phyloP scores from a whole-genome alignment of 2,113 vertebrate species.

The Scatophagus argus region DNA sequence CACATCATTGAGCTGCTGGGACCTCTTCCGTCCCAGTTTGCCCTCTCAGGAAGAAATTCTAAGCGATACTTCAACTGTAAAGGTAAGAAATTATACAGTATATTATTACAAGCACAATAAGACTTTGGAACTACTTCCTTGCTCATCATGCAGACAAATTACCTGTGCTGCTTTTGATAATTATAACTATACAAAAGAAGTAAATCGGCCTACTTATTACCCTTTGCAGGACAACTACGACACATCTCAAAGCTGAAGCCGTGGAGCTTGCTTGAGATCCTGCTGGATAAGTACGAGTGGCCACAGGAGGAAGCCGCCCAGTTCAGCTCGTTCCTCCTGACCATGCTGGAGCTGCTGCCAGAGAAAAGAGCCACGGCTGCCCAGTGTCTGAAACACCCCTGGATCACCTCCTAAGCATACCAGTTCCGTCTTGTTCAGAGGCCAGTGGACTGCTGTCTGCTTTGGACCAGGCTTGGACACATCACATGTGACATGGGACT shows the following conservation, averaged over 20 bases:
- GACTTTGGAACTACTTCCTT: not conserved
- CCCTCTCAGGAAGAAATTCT: slow-evolving; percentile 92
- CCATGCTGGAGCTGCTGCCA: slow-evolving; percentile 94
- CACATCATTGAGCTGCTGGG: slow-evolving; percentile 98
- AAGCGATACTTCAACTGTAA: slow-evolving; percentile 93
- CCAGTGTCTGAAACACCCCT: slow-evolving; percentile 94
- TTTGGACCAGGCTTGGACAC: slow-evolving; percentile 17
- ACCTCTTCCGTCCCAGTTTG: slow-evolving; percentile 91
- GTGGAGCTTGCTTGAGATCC: slow-evolving; percentile 94
- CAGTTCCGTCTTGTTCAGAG: not conserved
- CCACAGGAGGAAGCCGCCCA: slow-evolving; percentile 89
- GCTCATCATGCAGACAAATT: not conserved
- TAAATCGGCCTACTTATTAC: not conserved
- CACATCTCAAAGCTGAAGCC: slow-evolving; percentile 95
- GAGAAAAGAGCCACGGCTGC: slow-evolving; percentile 92
- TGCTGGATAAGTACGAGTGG: slow-evolving; percentile 97
- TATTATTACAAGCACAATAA: not conserved
- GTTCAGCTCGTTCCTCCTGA: slow-evolving; percentile 95
- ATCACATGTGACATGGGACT: slow-evolving; percentile 7
- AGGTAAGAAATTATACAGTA: slow-evolving; percentile 66
- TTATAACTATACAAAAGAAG: not conserved
- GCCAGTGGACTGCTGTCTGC: slow-evolving; percentile 28
- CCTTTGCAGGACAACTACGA: slow-evolving; percentile 88
- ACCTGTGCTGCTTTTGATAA: no score
- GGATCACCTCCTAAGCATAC: slow-evolving; percentile 89